These are phyloP conservation scores for Heteromyza rotundicornis DNA, from an alignment of 2,888 invertebrate species.

Conservation along the genomic window DNA sequence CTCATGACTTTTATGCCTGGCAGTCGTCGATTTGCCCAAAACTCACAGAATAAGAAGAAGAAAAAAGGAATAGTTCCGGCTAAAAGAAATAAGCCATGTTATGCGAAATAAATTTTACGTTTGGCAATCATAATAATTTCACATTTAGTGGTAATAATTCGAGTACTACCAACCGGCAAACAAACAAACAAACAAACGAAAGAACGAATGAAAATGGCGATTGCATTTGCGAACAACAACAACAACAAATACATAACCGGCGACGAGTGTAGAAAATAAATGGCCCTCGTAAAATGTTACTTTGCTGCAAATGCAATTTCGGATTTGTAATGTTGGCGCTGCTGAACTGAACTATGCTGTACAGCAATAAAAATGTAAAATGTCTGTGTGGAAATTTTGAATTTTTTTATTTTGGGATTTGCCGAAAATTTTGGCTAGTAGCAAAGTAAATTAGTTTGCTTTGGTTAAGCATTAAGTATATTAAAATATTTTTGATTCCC, in stretches of 20 bases:
- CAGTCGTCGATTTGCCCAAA: background rate
- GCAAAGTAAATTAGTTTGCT: no score
- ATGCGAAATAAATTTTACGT: conserved; percentile 29
- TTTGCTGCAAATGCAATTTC: conserved; percentile 1
- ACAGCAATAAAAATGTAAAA: conserved; percentile 2
- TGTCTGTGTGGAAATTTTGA: background rate
- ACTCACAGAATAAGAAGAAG: background rate
- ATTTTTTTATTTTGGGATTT: no score
- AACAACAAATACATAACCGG: background rate
- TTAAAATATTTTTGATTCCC: no score
- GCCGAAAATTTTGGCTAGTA: no score
- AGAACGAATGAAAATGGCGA: background rate
- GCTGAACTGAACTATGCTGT: background rate
- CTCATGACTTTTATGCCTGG: background rate
- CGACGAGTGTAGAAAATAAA: background rate
- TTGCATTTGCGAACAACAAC: background rate
- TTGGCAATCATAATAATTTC: conserved; percentile 30
- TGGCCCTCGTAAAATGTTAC: background rate
- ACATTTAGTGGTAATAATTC: conserved; percentile 33
- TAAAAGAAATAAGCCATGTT: conserved; percentile 10
- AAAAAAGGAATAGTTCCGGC: background rate
- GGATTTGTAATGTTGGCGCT: background rate
- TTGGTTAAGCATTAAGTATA: no score
- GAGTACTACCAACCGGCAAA: conserved; percentile 14
- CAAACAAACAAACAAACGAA: background rate